Base-by-base conservation (phyloP, 2,888 invertebrate species). In the Ischnura elegans region DNA sequence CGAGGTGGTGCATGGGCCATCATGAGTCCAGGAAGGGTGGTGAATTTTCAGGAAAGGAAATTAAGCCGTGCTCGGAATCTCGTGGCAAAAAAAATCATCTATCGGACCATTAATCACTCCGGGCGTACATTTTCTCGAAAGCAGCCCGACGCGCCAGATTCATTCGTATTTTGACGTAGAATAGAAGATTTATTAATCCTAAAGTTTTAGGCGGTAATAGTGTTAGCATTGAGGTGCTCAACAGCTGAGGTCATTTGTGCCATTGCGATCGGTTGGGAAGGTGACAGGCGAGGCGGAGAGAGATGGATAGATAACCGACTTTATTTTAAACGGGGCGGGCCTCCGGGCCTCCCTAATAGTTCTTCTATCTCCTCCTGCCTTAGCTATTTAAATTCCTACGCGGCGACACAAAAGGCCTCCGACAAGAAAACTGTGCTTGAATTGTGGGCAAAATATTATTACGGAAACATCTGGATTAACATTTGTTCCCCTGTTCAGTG, bases 281-380 rank as follows among this genome's bases (percentile, higher is more conserved):
- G 76, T 76, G 76, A 76, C 76, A 76, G 76, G 76, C 76, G 76
- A 36, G 76, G 76, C 19, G 16, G n/a, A 29, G 29, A 36, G 76
- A 76, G 76, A 76, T 76, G 76, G 76, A 76, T 76, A 76, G 76
- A 76, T 76, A 76, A 76, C 76, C 76, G 76, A 76, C 76, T 76
- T 76, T 76, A 76, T 76, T 76, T 76, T 76, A 76, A 76, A 76
- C 76, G 76, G 76, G 76, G 76, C 76, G 76, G 76, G 76, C 36
- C 36, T 36, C n/a, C 61, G n/a, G 36, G 61, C 16, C 76, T n/a
- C 25, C 10, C 76, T 76, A 76, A 76, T 76, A 76, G 76, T 76
- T 36, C 36, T 25, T 10, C 76, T 61, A 21, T 51, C 51, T 51
- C 8, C 19, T 19, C 19, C 76, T 36, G 76, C 76, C n/a, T 2